These are phyloP conservation scores for Merodon equestris DNA, from an alignment of 2,888 invertebrate species.

Conservation along the genomic window DNA sequence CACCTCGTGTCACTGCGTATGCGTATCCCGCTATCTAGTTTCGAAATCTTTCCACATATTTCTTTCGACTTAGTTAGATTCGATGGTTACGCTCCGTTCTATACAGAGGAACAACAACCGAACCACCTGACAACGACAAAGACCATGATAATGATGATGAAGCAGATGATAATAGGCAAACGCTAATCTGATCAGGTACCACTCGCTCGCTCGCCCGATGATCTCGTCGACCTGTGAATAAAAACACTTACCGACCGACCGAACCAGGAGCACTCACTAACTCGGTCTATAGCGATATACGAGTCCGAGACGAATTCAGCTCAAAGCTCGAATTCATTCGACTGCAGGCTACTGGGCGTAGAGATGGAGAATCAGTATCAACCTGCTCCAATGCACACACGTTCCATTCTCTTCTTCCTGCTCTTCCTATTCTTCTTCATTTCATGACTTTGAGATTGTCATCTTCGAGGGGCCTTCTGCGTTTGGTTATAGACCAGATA, in stretches of 20 bases:
- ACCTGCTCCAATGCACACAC: slow-evolving; percentile 62
- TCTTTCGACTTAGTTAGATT: slow-evolving; percentile 52
- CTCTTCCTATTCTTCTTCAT: too few relatives aligned
- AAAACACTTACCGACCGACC: slow-evolving; percentile 48
- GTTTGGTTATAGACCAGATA: slow-evolving; percentile 47
- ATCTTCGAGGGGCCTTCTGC: slow-evolving; percentile 47
- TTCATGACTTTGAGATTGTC: slow-evolving; percentile 34
- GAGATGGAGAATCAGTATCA: slow-evolving; percentile 42
- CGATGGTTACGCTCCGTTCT: slow-evolving; percentile 48
- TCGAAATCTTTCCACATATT: slow-evolving; percentile 65
- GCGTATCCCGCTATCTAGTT: slow-evolving; percentile 58
- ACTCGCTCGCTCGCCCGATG: slow-evolving; percentile 49
- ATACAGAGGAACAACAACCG: slow-evolving; percentile 9
- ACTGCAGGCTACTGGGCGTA: slow-evolving; percentile 26
- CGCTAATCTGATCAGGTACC: slow-evolving; percentile 64
- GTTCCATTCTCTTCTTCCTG: neutral
- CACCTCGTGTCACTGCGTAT: slow-evolving; percentile 54
- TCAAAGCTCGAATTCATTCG: slow-evolving; percentile 8
- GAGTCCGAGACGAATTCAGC: slow-evolving; percentile 34
- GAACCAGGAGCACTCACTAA: slow-evolving; percentile 24
- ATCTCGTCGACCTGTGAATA: slow-evolving; percentile 56
- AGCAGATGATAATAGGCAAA: too few relatives aligned
- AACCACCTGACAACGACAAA: slow-evolving; percentile 43
- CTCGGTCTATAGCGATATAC: too few relatives aligned
- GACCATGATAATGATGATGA: slow-evolving; percentile 36